phyloP scores from a whole-genome alignment of 1,140 invertebrate species.

The Probaryconus sp. region DNA sequence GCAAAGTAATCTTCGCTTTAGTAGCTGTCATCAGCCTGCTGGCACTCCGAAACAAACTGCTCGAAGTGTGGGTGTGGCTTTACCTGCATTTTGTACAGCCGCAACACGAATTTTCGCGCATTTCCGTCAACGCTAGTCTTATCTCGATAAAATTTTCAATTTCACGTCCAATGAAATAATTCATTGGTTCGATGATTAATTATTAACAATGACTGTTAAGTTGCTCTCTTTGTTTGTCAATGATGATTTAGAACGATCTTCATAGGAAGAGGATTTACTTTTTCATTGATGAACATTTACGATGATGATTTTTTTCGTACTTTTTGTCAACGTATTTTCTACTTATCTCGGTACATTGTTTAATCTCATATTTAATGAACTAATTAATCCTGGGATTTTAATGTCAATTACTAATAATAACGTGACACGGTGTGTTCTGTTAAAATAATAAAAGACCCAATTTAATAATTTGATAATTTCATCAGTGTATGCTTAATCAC shows the following conservation, averaged over 20 bases:
- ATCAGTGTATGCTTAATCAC: slow-evolving; percentile 36
- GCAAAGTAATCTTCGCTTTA: slow-evolving; percentile 53
- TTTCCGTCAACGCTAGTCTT: no score
- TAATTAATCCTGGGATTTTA: slow-evolving; percentile 26
- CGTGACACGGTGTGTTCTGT: background rate
- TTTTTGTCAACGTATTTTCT: no score
- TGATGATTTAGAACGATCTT: no score
- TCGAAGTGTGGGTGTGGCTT: slow-evolving; percentile 35
- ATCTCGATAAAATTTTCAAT: no score
- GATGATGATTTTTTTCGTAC: no score
- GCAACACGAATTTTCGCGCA: no score
- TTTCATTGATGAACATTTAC: no score
- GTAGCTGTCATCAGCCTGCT: slow-evolving; percentile 42
- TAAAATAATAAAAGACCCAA: slow-evolving; percentile 23
- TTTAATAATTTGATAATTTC: slow-evolving; percentile 38
- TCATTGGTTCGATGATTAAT: no score
- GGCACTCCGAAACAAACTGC: slow-evolving; percentile 40
- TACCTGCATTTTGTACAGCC: slow-evolving; percentile 2
- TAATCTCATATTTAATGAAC: slow-evolving; percentile 30
- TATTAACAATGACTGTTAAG: no score
- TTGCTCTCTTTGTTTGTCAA: no score
- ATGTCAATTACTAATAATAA: slow-evolving; percentile 8
- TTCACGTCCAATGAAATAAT: no score
- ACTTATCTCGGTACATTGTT: slow-evolving; percentile 1
- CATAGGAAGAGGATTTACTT: no score